A percentile compares a stretch with the other conserved stretches of the same genome.
Conservation (phyloP, 2,113 vertebrate species). For the Syrrhaptes paradoxus region DNA sequence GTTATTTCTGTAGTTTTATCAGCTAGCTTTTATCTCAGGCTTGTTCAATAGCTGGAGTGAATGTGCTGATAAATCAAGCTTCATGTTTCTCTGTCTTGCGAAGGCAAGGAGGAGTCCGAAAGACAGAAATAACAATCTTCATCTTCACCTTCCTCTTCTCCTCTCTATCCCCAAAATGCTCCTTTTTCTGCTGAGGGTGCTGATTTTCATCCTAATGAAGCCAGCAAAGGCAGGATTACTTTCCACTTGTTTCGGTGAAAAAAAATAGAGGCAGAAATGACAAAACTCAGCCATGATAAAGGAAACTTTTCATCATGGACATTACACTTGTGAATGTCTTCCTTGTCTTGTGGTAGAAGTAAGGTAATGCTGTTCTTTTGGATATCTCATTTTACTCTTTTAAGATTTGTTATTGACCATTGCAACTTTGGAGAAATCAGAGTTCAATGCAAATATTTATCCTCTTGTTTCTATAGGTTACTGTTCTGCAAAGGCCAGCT, state of each 20-base stretch:
- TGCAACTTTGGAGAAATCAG: neutral
- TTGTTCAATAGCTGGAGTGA: neutral
- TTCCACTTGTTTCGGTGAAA: neutral
- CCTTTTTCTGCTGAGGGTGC: neutral
- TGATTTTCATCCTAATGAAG: neutral
- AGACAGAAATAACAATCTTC: neutral
- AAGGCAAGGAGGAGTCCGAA: neutral
- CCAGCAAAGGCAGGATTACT: neutral
- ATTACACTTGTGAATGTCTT: neutral
- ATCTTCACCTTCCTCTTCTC: neutral
- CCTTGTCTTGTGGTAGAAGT: neutral
- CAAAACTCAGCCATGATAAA: neutral
- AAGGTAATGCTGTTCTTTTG: neutral
- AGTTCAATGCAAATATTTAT: neutral
- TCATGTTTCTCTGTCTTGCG: neutral
- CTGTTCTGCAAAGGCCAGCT: conserved; percentile 78
- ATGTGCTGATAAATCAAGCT: neutral
- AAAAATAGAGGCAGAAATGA: neutral
- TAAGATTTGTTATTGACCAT: neutral
- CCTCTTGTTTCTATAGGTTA: conserved; percentile 79
- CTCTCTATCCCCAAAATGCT: neutral
- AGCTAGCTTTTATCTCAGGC: neutral
- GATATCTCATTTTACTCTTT: neutral
- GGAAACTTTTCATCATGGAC: neutral
- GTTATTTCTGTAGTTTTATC: neutral